Evolutionary conservation across 1,140 invertebrate species (phyloP).

Genomic region (Paralvinella palmiformis): DNA sequence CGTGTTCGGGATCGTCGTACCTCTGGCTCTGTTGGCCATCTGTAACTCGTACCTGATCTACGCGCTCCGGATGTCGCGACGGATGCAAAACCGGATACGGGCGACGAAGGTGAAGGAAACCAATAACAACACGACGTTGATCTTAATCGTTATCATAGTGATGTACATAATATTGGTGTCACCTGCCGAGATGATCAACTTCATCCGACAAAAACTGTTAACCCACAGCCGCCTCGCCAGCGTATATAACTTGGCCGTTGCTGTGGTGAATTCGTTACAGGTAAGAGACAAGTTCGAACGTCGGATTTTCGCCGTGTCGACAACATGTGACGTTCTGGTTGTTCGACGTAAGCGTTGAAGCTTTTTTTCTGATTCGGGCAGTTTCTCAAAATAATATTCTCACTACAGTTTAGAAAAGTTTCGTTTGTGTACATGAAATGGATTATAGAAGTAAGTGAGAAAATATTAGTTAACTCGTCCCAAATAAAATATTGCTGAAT

Average conservation of each 20-base stretch:
- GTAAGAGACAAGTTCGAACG: too few species aligned
- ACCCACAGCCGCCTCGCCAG: too few species aligned
- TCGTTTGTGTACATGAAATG: too few species aligned
- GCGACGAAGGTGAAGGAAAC: neutral
- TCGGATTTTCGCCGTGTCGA: too few species aligned
- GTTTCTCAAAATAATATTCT: too few species aligned
- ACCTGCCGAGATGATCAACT: constrained; percentile 1
- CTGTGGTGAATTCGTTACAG: neutral
- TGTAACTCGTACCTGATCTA: neutral
- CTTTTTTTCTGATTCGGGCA: too few species aligned
- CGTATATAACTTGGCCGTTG: constrained; percentile 2
- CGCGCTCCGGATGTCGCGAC: neutral
- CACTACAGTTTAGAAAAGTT: too few species aligned
- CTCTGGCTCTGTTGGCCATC: neutral
- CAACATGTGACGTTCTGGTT: too few species aligned
- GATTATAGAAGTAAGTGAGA: too few species aligned
- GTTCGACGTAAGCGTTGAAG: too few species aligned
- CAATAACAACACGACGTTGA: neutral
- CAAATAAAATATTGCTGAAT: too few species aligned
- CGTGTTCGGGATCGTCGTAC: neutral
- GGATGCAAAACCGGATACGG: neutral
- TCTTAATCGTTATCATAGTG: neutral
- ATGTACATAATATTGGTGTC: constrained; percentile 4
- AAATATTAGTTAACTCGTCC: too few species aligned
- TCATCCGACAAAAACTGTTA: neutral